Percentiles rank a stretch among this genome's conserved stretches.
phyloP scores from a whole-genome alignment of 2,113 vertebrate genomes.

The Aegypius monachus region DNA sequence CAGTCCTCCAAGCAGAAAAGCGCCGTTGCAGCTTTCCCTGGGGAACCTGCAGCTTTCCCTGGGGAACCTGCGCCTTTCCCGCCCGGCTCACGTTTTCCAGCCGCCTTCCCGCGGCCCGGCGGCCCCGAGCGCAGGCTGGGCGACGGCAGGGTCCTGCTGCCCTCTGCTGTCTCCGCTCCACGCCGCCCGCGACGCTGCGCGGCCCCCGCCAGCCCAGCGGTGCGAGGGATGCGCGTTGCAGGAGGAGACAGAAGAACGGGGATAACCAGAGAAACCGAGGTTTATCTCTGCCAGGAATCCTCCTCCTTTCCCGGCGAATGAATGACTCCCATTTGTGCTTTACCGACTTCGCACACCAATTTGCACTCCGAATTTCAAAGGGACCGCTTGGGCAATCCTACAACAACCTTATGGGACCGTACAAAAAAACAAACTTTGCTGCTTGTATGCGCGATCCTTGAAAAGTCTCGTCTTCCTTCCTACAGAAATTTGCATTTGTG shows the following conservation, averaged over 20 bases:
- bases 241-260: rapidly evolving
- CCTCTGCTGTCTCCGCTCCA: constrained; percentile 19
- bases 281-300: background rate
- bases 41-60: rapidly evolving
- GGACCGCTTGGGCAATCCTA: background rate
- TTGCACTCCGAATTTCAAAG: background rate
- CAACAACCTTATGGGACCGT: too few relatives aligned
- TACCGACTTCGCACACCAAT: background rate
- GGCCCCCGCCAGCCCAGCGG: background rate
- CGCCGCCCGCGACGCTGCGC: background rate
- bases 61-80: rapidly evolving
- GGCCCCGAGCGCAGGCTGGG: rapidly evolving
- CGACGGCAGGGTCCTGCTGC: constrained; percentile 2
- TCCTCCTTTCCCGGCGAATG: background rate
- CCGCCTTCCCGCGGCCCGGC: background rate
- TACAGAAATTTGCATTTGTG: background rate
- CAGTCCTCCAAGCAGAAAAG: rapidly evolving
- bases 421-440: background rate
- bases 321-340: background rate
- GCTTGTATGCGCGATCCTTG: background rate
- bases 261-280: rapidly evolving
- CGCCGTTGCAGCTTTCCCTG: rapidly evolving
- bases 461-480: background rate
- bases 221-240: rapidly evolving
- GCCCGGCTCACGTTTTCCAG: rapidly evolving